Evolutionary conservation across 2,113 vertebrate species (phyloP).

Genomic region (Petrocephalus microphthalmus): DNA sequence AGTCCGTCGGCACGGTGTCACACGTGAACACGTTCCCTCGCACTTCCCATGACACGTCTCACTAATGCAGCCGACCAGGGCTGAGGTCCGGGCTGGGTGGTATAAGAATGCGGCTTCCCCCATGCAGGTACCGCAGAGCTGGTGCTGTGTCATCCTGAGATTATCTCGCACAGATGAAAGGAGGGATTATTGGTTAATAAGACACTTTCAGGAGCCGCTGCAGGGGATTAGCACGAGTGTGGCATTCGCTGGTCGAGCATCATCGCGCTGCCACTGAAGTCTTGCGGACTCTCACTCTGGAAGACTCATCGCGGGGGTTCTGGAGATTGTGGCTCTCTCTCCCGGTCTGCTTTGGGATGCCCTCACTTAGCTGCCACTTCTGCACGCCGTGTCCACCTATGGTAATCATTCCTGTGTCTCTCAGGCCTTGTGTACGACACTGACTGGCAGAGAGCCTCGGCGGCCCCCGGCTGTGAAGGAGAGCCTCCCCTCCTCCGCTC

Average conservation of each 20-base stretch:
- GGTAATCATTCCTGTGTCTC: background rate
- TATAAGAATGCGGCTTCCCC: background rate
- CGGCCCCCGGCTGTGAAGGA: background rate
- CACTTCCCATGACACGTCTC: background rate
- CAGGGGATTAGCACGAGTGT: background rate
- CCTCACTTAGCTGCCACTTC: background rate
- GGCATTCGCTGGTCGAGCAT: background rate
- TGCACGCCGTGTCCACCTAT: background rate
- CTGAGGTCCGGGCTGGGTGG: background rate
- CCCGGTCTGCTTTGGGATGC: too few relatives aligned
- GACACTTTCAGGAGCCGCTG: background rate
- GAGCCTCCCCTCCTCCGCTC: background rate
- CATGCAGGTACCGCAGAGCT: too few relatives aligned
- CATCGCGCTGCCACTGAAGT: background rate
- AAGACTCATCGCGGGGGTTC: background rate
- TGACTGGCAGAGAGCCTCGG: slow-evolving; percentile 20
- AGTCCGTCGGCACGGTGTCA: background rate
- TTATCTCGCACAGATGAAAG: too few relatives aligned
- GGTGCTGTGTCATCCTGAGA: background rate
- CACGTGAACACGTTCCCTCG: background rate
- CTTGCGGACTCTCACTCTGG: background rate
- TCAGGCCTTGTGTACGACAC: background rate
- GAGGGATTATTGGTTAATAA: background rate
- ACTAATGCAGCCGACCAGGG: too few relatives aligned
- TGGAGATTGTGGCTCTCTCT: background rate